Percentiles rank a stretch among this genome's conserved stretches.
Conservation (phyloP, 2,888 invertebrate species). For the Eudemis profundana region DNA sequence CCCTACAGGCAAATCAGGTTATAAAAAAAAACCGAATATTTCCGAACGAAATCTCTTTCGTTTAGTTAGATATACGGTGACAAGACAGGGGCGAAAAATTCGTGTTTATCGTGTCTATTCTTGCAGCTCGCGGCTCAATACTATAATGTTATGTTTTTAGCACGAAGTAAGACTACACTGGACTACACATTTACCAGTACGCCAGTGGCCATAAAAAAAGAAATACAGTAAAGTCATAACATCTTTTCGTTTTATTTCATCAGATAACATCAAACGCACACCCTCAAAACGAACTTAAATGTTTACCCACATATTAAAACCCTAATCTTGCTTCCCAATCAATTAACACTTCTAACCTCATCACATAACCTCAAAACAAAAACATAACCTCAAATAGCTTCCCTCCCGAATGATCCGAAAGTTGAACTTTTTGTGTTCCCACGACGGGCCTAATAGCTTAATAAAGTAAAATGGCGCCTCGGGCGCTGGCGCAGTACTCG, state of each 20-base stretch:
- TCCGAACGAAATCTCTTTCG: too few species aligned
- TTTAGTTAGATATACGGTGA: too few species aligned
- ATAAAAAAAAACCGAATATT: too few species aligned
- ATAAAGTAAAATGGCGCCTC: neutral
- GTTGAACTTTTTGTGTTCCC: neutral
- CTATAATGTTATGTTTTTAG: too few species aligned
- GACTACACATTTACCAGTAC: too few species aligned
- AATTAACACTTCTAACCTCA: neutral
- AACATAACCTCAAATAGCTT: neutral
- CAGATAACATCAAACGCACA: neutral
- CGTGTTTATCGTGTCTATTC: too few species aligned
- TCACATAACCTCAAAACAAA: neutral
- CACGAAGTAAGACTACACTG: too few species aligned
- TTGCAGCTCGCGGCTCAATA: too few species aligned
- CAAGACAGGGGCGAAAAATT: too few species aligned
- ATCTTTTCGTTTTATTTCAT: neutral
- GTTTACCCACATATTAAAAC: neutral
- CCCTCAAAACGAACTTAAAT: neutral
- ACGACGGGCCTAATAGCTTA: neutral
- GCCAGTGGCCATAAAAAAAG: neutral
- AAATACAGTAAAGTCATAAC: too few species aligned
- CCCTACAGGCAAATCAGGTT: too few species aligned
- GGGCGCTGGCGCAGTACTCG: neutral
- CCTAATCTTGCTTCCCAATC: neutral
- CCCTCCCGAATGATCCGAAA: neutral